These are phyloP conservation scores for Myotis davidii DNA, from an alignment of 2,113 vertebrate genomes.

Conservation along the genomic window DNA sequence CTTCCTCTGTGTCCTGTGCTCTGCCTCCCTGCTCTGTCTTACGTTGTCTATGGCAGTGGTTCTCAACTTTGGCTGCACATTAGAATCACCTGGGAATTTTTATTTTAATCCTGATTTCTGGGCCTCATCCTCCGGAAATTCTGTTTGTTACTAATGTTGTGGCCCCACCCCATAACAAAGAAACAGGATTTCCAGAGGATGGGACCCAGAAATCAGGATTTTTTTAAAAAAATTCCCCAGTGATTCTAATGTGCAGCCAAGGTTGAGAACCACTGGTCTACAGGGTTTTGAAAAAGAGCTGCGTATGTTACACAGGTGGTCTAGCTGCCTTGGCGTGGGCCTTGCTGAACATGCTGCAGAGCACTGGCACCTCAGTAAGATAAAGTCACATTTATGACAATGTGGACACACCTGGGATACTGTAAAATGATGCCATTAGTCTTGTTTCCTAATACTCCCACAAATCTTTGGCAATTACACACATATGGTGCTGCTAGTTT, in stretches of 20 bases:
- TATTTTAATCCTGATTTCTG: too few relatives aligned
- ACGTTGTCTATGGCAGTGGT: rapidly evolving
- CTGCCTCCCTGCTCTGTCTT: background rate
- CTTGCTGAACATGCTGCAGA: background rate
- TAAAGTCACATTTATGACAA: background rate
- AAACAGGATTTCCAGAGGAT: too few relatives aligned
- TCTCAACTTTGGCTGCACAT: too few relatives aligned
- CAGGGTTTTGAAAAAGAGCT: background rate
- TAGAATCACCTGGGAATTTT: too few relatives aligned
- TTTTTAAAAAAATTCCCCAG: too few relatives aligned
- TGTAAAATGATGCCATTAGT: background rate
- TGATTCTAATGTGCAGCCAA: too few relatives aligned
- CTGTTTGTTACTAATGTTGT: too few relatives aligned
- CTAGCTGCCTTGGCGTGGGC: background rate
- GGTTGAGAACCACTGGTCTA: background rate
- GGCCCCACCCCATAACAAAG: too few relatives aligned
- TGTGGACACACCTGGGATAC: background rate
- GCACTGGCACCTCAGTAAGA: background rate
- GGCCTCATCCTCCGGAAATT: too few relatives aligned
- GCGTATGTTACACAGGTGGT: background rate
- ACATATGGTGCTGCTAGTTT: background rate
- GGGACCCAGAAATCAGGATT: too few relatives aligned
- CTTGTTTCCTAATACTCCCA: background rate
- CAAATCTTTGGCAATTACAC: background rate
- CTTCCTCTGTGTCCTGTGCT: too few relatives aligned